These are phyloP conservation scores for Trichonephila clavata DNA, from an alignment of 1,140 invertebrate genomes.

Conservation along the genomic window DNA sequence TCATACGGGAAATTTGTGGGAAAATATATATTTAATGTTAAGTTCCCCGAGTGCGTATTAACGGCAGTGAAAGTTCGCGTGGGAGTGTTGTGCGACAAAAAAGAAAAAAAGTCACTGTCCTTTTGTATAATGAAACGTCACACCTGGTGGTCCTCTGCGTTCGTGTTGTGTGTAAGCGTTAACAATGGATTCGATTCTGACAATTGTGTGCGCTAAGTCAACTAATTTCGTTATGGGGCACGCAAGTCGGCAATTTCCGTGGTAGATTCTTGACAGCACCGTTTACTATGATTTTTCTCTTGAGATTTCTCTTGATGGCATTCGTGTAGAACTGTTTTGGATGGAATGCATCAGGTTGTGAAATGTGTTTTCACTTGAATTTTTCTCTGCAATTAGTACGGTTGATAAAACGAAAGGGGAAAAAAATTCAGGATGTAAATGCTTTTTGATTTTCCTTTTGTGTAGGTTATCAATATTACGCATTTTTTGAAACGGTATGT, in stretches of 20 bases:
- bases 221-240: not conserved
- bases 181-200: not conserved
- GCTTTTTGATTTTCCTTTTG: no score
- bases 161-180: not conserved
- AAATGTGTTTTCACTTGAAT: not conserved
- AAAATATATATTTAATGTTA: not conserved
- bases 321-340: not conserved
- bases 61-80: constrained; percentile 40
- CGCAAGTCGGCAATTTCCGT: not conserved
- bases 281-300: not conserved
- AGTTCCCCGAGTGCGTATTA: not conserved
- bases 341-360: not conserved
- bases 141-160: constrained; percentile 10
- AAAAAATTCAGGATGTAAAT: not conserved
- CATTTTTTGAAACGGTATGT: no score
- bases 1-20: not conserved
- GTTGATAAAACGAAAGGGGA: not conserved
- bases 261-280: not conserved
- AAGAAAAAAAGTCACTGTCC: constrained; percentile 30
- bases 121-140: constrained; percentile 7
- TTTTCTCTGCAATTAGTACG: no score
- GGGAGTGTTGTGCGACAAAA: constrained; percentile 21
- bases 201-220: not conserved
- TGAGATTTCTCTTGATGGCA: not conserved
- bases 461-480: no score